Conservation (phyloP, 2,888 invertebrate genomes). For the Fragum whitleyi region DNA sequence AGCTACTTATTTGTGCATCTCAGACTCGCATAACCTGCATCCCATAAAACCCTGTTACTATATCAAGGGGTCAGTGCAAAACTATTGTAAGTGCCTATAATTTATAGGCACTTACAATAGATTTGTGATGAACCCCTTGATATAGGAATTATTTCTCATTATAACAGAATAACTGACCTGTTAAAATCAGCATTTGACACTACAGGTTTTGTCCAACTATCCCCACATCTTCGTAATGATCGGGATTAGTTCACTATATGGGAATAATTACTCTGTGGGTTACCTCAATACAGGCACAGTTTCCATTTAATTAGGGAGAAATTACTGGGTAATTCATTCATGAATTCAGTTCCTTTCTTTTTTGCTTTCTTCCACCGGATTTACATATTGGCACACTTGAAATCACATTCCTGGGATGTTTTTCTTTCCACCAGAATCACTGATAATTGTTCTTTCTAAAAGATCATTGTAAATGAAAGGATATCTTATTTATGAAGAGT, state of each 20-base stretch:
- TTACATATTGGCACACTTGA: constrained; percentile 18
- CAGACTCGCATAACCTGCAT: too few relatives aligned
- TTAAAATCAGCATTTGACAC: background rate
- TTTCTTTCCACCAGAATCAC: constrained; percentile 1
- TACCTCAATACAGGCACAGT: constrained; percentile 3
- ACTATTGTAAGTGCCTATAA: background rate
- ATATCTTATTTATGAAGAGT: too few relatives aligned
- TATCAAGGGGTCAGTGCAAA: too few relatives aligned
- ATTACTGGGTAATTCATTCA: constrained; percentile 20
- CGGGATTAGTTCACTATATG: background rate
- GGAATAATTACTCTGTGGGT: background rate
- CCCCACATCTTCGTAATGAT: background rate
- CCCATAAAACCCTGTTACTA: too few relatives aligned
- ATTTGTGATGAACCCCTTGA: background rate
- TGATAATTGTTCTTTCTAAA: background rate
- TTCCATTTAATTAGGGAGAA: constrained; percentile 15
- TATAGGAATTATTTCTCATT: too few relatives aligned
- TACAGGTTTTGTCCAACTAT: background rate
- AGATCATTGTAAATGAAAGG: background rate
- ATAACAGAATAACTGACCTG: background rate
- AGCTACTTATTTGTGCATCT: too few relatives aligned
- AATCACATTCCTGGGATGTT: constrained; percentile 19
- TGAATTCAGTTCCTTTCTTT: background rate
- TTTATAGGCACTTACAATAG: background rate
- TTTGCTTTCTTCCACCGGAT: background rate